Evolutionary conservation across 2,888 invertebrate species (phyloP).

Genomic region (Oscheius sp.): DNA sequence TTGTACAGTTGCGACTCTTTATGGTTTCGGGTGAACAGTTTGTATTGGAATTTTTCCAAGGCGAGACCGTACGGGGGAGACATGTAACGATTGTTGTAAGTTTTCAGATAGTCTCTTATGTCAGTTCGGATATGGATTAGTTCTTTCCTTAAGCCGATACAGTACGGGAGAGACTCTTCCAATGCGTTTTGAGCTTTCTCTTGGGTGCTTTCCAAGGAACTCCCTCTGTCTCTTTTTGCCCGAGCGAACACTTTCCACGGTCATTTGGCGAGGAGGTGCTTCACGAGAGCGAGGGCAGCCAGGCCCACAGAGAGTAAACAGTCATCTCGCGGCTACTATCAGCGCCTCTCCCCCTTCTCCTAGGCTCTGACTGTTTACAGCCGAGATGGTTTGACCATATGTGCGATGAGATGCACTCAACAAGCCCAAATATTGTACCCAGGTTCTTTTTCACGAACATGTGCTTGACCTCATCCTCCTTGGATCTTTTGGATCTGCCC

Average conservation of each 20-base stretch:
- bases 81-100: no score
- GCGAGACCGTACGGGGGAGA: no score
- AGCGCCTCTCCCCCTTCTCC: background rate
- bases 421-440: background rate
- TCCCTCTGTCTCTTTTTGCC: background rate
- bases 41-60: no score
- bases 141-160: no score
- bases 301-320: conserved; percentile 13
- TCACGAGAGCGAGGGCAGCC: conserved; percentile 17
- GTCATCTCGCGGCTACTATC: conserved; percentile 12
- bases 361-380: conserved; percentile 21
- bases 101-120: no score
- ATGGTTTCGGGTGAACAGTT: no score
- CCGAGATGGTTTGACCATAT: conserved; percentile 1
- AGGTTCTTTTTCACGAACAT: background rate
- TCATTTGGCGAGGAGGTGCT: conserved; percentile 24
- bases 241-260: conserved; percentile 25
- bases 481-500: background rate
- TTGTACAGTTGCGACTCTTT: no score
- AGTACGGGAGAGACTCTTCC: no score
- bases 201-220: no score
- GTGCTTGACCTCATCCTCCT: background rate
- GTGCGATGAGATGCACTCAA: background rate
- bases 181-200: no score
- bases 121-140: no score